phyloP scores from a whole-genome alignment of 23 tunicate species.

The Halocynthia aurantium region DNA sequence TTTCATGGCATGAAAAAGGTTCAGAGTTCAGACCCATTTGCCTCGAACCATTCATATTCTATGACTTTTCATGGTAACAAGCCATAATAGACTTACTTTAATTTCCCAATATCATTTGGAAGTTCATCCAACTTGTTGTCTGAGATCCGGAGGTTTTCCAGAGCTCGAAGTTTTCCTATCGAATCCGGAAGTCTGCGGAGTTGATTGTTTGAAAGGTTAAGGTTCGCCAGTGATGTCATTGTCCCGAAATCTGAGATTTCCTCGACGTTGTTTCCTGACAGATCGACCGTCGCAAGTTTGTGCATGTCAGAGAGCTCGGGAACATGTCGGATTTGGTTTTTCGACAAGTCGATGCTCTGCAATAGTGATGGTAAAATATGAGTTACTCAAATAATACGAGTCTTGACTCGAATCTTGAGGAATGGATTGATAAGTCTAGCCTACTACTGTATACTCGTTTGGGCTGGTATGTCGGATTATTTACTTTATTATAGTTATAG shows the following conservation, averaged over 20 bases:
- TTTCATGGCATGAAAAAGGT: neutral
- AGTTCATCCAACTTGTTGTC: slow-evolving; percentile 56
- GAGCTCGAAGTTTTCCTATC: slow-evolving; percentile 38
- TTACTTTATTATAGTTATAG: too few relatives aligned
- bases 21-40: neutral
- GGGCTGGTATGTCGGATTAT: too few relatives aligned
- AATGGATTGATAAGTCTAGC: too few relatives aligned
- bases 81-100: slow-evolving; percentile 29
- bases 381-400: too few relatives aligned
- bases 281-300: slow-evolving; percentile 54
- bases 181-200: slow-evolving; percentile 50
- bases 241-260: slow-evolving; percentile 40
- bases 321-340: slow-evolving; percentile 34
- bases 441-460: too few relatives aligned
- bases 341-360: slow-evolving; percentile 76
- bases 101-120: slow-evolving; percentile 53
- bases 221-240: slow-evolving; percentile 58
- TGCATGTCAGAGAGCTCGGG: slow-evolving; percentile 49
- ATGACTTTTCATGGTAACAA: neutral
- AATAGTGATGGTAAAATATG: neutral
- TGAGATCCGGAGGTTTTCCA: slow-evolving; percentile 52
- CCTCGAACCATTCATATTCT: neutral
- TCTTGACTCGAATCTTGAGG: too few relatives aligned
- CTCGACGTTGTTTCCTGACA: slow-evolving; percentile 54
- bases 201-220: slow-evolving; percentile 65